phyloP scores from a whole-genome alignment of 2,888 invertebrate genomes.

The Notocelia uddmanniana region DNA sequence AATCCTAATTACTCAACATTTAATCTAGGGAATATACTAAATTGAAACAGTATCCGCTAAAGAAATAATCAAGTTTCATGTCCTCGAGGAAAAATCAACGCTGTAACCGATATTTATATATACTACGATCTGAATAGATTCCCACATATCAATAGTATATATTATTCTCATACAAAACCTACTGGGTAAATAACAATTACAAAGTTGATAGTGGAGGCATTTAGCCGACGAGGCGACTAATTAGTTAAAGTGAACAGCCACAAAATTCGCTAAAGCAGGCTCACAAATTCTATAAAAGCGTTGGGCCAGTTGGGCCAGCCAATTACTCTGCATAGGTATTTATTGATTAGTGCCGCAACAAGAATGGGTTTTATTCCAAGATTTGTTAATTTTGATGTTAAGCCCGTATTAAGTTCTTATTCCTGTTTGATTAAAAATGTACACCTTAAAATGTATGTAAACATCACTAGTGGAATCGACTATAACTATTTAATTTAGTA shows the following conservation, averaged over 20 bases:
- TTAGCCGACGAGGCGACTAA: conserved; percentile 56
- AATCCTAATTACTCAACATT: not conserved
- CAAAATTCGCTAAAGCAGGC: conserved; percentile 53
- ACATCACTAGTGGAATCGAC: too few species aligned
- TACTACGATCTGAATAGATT: not conserved
- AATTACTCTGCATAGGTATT: conserved; percentile 17
- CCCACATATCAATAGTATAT: not conserved
- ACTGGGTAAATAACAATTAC: conserved; percentile 5
- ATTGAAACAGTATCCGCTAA: not conserved
- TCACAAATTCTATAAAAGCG: conserved; percentile 59
- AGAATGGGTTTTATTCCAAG: too few species aligned
- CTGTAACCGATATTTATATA: not conserved
- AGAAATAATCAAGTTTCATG: not conserved
- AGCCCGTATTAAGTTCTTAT: not conserved
- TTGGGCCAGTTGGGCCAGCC: conserved; percentile 52
- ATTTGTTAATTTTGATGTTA: not conserved
- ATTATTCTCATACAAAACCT: conserved; percentile 1
- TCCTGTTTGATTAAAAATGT: too few species aligned
- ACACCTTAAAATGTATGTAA: too few species aligned
- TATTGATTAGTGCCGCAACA: conserved; percentile 4
- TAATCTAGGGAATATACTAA: not conserved
- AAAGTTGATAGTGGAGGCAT: conserved; percentile 53
- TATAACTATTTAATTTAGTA: too few species aligned
- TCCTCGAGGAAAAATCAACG: not conserved
- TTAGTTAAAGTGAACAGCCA: conserved; percentile 56